Conservation (phyloP, 2,797 vertebrate species). For the Gastrophryne carolinensis region DNA sequence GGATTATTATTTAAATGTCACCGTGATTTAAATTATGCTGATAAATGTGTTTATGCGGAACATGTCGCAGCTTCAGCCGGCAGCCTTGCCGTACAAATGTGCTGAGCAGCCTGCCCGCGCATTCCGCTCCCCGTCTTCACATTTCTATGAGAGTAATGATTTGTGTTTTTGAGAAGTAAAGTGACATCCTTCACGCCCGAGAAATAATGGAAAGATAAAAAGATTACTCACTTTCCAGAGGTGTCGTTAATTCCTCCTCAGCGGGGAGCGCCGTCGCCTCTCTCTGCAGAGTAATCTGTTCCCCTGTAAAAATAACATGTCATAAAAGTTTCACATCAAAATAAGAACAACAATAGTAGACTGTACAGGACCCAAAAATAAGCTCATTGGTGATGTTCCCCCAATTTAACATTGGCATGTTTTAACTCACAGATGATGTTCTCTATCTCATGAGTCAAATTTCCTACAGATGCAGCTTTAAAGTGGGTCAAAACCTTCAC, state of each 20-base stretch:
- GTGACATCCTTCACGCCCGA: background rate
- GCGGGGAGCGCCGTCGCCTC: constrained; percentile 3
- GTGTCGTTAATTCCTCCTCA: background rate
- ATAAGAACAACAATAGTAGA: no score
- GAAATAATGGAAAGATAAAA: background rate
- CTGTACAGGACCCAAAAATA: no score
- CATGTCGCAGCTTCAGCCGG: background rate
- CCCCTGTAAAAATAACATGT: background rate
- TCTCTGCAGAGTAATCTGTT: background rate
- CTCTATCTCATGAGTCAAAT: no score
- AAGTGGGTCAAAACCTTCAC: no score
- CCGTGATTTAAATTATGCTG: background rate
- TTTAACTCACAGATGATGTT: no score
- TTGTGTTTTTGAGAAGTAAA: background rate
- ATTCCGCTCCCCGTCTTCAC: background rate
- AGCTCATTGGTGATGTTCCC: no score
- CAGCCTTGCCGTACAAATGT: background rate
- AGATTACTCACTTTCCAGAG: background rate
- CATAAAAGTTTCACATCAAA: no score
- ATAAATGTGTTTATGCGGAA: background rate
- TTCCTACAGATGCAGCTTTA: no score
- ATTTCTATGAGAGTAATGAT: background rate
- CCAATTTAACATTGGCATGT: no score
- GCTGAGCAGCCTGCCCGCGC: background rate
- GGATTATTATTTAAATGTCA: background rate